phyloP scores from a whole-genome alignment of 2,888 invertebrate genomes.

The Hymenopus coronatus region DNA sequence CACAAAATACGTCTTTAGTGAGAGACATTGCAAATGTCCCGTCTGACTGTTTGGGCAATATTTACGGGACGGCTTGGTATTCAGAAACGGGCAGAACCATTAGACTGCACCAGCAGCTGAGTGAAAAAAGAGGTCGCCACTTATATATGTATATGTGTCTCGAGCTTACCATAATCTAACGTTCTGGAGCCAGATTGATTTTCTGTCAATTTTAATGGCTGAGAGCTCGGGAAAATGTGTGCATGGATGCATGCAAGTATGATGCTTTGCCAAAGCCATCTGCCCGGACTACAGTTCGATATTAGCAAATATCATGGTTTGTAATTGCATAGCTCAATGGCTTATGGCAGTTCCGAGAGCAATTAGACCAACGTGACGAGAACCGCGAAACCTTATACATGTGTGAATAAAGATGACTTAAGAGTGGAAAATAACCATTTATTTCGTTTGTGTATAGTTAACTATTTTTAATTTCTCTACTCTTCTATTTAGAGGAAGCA shows the following conservation, averaged over 20 bases:
- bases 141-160: neutral
- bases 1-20: too few relatives aligned
- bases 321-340: neutral
- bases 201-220: neutral
- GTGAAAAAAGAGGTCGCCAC: neutral
- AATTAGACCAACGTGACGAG: neutral
- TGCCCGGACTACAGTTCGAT: neutral
- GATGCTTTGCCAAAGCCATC: neutral
- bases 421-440: too few relatives aligned
- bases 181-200: neutral
- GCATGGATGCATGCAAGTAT: neutral
- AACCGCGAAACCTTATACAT: neutral
- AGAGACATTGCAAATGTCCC: too few relatives aligned
- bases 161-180: neutral
- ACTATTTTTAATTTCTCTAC: too few relatives aligned
- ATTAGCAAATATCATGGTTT: neutral
- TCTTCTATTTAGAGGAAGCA: too few relatives aligned
- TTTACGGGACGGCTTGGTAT: too few relatives aligned
- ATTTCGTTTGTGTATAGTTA: too few relatives aligned
- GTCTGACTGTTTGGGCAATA: too few relatives aligned
- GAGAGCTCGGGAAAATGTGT: neutral
- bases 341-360: neutral
- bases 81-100: too few relatives aligned
- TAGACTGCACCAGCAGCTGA: neutral
- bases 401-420: neutral